phyloP scores from a whole-genome alignment of 2,113 vertebrate species.

The Petaurus breviceps region DNA sequence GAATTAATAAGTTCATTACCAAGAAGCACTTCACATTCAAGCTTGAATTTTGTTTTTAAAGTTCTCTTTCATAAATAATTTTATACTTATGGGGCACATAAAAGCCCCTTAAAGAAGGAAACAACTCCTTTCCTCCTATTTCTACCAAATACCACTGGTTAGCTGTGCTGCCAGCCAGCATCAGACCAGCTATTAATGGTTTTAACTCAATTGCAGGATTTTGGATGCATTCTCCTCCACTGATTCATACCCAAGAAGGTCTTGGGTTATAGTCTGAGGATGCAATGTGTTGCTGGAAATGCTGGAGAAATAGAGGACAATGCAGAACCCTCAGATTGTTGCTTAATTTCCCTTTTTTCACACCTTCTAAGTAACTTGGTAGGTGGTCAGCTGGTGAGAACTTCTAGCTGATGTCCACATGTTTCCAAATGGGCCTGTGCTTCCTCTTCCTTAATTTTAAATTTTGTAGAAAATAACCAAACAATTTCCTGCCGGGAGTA shows the following conservation, averaged over 20 bases:
- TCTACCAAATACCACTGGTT: background rate
- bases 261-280: background rate
- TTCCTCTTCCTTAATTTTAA: background rate
- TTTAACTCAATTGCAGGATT: background rate
- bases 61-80: background rate
- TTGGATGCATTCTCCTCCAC: background rate
- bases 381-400: background rate
- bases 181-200: background rate
- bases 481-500: background rate
- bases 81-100: background rate
- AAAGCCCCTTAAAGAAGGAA: background rate
- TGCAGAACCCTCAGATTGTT: background rate
- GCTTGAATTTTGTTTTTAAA: background rate
- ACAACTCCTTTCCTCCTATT: background rate
- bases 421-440: background rate
- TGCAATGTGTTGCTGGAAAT: background rate
- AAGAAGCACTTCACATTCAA: background rate
- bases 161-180: background rate
- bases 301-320: background rate
- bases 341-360: background rate
- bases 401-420: background rate
- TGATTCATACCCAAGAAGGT: background rate
- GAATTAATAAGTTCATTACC: background rate
- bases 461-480: background rate
- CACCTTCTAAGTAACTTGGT: background rate